Evolutionary conservation across 2,888 invertebrate genomes (phyloP), one percentile per base, ranked within the genome.

Genomic region (Diarsia brunnea): DNA sequence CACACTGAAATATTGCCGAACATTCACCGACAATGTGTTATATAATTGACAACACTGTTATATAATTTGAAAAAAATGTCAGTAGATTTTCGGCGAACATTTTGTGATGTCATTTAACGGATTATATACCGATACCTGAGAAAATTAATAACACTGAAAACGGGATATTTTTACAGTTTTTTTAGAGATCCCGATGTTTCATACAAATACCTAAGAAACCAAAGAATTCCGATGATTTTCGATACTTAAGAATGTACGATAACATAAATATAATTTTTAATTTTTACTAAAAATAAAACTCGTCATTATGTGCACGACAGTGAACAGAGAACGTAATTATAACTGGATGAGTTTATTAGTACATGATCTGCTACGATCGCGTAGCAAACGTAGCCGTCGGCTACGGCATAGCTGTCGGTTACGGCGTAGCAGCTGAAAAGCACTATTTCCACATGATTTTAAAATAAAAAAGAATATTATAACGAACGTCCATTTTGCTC

Each of bases 341-440:
- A 14, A 61, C 10, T 31, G 19, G 4, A 73, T 55, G 1, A 16
- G 53, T 19, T 43, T 60, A 47, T 61, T 21, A 27, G 4, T 24
- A 51, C 7, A 51, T 43, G 21, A 53, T 64, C 12, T 65, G 58
- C 58, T 61, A 60, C 69, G 43, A 19, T 5, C 27, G n/a, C 47
- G 74, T 66, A 78, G 79, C 53, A 24, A 11, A 2, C 58, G 64
- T 64, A 64, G 78, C n/a, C 16, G 24, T 0, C 31, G 7, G 65
- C 79, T 78, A 78, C 68, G 51, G 12, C 76, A 60, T 77, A 78
- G 71, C 63, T 43, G n/a, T n/a, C n/a, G n/a, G n/a, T n/a, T n/a
- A 49, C 45, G 45, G 7, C 11, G 27, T 31, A 61, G 27, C n/a
- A n/a, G n/a, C n/a, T n/a, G n/a, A n/a, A n/a, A n/a, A 51, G n/a